Percentiles rank a stretch among this genome's conserved stretches.
Conservation (phyloP, 2,797 vertebrate genomes). For the Macropodus opercularis region DNA sequence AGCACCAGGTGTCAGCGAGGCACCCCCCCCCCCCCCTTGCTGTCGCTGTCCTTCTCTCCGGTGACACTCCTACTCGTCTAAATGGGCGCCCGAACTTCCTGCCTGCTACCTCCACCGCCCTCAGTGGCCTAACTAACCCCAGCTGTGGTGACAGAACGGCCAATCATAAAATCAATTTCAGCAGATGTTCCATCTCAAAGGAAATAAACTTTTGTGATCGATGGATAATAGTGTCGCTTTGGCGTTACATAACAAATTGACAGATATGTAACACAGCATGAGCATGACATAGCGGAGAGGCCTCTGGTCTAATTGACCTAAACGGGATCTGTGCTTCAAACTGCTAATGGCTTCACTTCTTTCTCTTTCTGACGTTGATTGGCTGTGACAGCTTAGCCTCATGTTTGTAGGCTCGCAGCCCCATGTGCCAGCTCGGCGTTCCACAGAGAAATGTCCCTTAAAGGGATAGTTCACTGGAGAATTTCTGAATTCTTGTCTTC, state of each 20-base stretch:
- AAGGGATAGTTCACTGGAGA: conserved; percentile 21
- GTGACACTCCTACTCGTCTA: conserved; percentile 65
- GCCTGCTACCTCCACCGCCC: conserved; percentile 56
- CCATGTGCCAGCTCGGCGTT: conserved; percentile 42
- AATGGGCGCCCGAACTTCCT: conserved; percentile 73
- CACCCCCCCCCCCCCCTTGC: too few species aligned
- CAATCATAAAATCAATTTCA: conserved; percentile 60
- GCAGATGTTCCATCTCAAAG: conserved; percentile 67
- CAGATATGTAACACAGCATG: conserved; percentile 40
- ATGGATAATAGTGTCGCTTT: conserved; percentile 65
- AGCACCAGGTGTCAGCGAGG: conserved; percentile 83
- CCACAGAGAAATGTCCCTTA: conserved; percentile 30
- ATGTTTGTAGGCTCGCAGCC: conserved; percentile 52
- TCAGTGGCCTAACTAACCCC: conserved; percentile 56
- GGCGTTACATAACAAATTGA: conserved; percentile 61
- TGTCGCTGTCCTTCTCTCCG: conserved; percentile 61
- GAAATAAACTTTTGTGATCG: conserved; percentile 66
- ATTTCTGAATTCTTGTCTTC: too few species aligned
- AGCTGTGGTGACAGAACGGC: conserved; percentile 51
- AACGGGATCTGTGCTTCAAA: conserved; percentile 59
- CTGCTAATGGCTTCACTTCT: conserved; percentile 58
- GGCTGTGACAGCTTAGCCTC: conserved; percentile 62
- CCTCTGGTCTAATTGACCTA: conserved; percentile 61
- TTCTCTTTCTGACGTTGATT: conserved; percentile 60
- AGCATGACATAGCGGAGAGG: conserved; percentile 40